phyloP scores from a whole-genome alignment of 2,797 vertebrate species.

The Myotis myotis region DNA sequence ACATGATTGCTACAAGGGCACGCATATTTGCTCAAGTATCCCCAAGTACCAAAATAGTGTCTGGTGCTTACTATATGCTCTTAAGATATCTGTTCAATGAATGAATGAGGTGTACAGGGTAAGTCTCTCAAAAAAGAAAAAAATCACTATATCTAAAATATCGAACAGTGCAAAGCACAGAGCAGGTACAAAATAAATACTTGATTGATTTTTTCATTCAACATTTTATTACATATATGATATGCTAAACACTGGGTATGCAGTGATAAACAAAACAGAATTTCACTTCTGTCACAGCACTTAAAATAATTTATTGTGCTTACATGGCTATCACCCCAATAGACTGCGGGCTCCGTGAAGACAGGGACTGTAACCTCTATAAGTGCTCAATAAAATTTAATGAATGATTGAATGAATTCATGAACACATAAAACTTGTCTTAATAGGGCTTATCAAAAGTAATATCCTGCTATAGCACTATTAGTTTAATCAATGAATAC shows the following conservation, averaged over 20 bases:
- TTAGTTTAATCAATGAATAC: neutral
- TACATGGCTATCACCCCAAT: neutral
- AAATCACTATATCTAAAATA: neutral
- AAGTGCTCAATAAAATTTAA: neutral
- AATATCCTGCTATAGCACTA: conserved; percentile 10
- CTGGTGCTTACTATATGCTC: neutral
- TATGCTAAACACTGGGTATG: neutral
- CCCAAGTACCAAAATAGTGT: neutral
- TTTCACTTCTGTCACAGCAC: conserved; percentile 1
- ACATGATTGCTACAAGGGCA: neutral
- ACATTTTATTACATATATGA: neutral
- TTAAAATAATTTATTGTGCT: conserved; percentile 39
- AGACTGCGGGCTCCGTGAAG: neutral
- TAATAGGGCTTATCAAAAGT: conserved; percentile 36
- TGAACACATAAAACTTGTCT: neutral
- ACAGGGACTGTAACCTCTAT: neutral
- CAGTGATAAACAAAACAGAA: conserved; percentile 34
- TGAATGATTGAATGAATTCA: neutral
- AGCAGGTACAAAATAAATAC: conserved; percentile 42
- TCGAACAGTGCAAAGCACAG: neutral
- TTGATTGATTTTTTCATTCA: neutral
- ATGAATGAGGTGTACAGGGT: neutral
- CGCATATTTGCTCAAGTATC: neutral
- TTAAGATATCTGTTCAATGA: neutral
- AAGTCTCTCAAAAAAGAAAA: neutral